Evolutionary conservation across 2,113 vertebrate species (phyloP).

Genomic region (Rynchops niger): DNA sequence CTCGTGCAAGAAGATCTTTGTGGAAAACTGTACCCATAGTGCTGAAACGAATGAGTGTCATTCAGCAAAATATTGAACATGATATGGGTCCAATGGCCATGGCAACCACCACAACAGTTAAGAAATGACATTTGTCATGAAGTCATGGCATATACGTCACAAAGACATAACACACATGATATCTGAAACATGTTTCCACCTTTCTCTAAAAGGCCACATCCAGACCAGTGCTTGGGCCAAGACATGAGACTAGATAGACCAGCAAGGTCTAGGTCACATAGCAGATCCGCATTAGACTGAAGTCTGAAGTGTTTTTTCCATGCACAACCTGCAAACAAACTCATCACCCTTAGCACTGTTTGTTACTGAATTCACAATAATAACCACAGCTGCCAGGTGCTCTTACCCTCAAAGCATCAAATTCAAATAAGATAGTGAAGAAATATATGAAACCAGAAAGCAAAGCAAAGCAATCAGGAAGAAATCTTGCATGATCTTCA

Average conservation of each 20-base stretch:
- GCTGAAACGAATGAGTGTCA: not conserved
- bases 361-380: not conserved
- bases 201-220: not conserved
- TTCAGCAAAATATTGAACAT: not conserved
- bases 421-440: not conserved
- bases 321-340: not conserved
- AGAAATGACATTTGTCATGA: not conserved
- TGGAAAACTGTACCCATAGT: not conserved
- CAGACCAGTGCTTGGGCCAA: not conserved
- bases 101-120: not conserved
- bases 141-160: not conserved
- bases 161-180: accelerated
- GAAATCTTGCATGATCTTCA: not conserved
- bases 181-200: not conserved
- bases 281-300: not conserved
- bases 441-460: not conserved
- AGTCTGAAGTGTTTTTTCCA: not conserved
- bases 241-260: not conserved
- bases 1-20: not conserved
- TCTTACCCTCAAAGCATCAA: not conserved
- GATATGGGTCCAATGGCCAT: not conserved
- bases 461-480: not conserved
- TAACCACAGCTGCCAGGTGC: not conserved
- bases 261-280: not conserved
- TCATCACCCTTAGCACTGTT: not conserved